Evolutionary conservation across 2,888 invertebrate species (phyloP).

Genomic region (Erebia epiphron): DNA sequence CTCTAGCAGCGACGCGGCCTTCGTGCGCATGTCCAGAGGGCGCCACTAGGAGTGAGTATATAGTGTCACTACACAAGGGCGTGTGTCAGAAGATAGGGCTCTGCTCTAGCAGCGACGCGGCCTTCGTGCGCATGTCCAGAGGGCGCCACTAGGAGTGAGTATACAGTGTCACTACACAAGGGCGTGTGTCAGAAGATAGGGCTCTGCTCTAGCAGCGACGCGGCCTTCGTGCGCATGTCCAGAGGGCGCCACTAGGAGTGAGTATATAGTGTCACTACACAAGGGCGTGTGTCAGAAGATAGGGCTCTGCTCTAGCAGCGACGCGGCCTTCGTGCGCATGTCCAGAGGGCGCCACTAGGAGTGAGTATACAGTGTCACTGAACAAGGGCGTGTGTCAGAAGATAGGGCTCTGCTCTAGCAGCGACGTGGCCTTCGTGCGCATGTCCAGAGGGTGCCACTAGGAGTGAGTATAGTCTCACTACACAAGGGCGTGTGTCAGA

Average conservation of each 20-base stretch:
- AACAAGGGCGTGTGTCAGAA: conserved; percentile 59
- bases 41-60: conserved; percentile 50
- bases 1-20: conserved; percentile 71
- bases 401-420: conserved; percentile 85
- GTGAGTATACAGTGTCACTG: conserved; percentile 38
- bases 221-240: conserved; percentile 66
- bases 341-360: conserved; percentile 51
- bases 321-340: conserved; percentile 69
- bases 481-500: conserved; percentile 50
- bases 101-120: conserved; percentile 79
- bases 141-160: conserved; percentile 50
- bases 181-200: not conserved
- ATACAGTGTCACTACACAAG: not conserved
- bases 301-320: conserved; percentile 79
- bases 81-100: conserved; percentile 50
- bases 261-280: conserved; percentile 34
- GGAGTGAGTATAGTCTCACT: conserved; percentile 40
- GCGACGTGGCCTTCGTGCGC: conserved; percentile 68
- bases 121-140: conserved; percentile 62
- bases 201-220: conserved; percentile 81
- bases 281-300: not conserved
- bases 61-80: not conserved
- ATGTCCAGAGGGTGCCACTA: conserved; percentile 57
- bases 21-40: conserved; percentile 59
- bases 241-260: conserved; percentile 49